Evolutionary conservation across 2,888 invertebrate species (phyloP).

Genomic region (Ctenicera cuprea): DNA sequence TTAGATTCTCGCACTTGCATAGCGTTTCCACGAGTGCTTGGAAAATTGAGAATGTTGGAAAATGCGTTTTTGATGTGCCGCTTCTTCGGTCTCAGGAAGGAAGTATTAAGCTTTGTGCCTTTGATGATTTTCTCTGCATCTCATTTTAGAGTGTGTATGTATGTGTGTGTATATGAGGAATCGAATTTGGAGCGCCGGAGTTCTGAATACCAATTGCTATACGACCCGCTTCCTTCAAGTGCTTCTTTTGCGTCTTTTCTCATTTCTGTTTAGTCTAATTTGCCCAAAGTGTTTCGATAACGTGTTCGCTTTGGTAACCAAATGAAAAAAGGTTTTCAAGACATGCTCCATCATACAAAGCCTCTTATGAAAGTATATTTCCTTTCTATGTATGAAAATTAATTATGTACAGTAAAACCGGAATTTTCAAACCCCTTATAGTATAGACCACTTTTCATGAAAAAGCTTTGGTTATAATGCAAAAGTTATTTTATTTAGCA

Average conservation of each 20-base stretch:
- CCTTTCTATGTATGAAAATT: no score
- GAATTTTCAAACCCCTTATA: no score
- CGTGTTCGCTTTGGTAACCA: constrained; percentile 45
- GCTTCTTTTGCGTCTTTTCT: constrained; percentile 53
- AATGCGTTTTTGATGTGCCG: constrained; percentile 59
- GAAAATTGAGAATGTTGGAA: constrained; percentile 38
- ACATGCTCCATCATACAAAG: no score
- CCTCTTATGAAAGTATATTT: no score
- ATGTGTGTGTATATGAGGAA: constrained; percentile 62
- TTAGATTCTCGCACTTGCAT: constrained; percentile 54
- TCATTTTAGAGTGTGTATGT: constrained; percentile 70
- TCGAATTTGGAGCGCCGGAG: constrained; percentile 72
- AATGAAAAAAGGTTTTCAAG: constrained; percentile 8
- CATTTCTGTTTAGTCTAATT: constrained; percentile 54
- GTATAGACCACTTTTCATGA: no score
- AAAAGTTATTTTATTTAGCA: no score
- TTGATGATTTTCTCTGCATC: constrained; percentile 74
- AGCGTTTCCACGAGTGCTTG: constrained; percentile 52
- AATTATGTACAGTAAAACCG: no score
- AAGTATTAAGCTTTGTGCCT: constrained; percentile 72
- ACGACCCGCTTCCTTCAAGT: constrained; percentile 64
- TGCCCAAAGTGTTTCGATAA: constrained; percentile 47
- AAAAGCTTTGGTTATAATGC: no score
- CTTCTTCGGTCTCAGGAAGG: constrained; percentile 60
- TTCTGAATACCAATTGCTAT: constrained; percentile 72